A percentile compares a stretch with the other conserved stretches of the same genome.
Conservation (phyloP, 1,140 invertebrate species). For the Tenebrio molitor region DNA sequence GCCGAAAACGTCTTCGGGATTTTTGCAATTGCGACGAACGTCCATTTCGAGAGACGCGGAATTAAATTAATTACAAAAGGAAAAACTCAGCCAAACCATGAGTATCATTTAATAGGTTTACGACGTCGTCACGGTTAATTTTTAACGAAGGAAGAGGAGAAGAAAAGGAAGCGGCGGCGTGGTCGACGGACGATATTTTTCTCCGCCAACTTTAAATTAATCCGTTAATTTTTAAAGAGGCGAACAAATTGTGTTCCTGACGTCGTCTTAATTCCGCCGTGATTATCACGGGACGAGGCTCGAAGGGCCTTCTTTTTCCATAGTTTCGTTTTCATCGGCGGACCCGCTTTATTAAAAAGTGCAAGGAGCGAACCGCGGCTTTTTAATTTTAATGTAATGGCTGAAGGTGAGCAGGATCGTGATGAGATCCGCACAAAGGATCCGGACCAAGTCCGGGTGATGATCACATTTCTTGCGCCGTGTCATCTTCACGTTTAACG, state of each 20-base stretch:
- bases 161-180: not conserved
- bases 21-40: too few relatives aligned
- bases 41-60: not conserved
- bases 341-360: not conserved
- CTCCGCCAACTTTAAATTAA: slow-evolving; percentile 25
- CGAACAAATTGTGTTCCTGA: slow-evolving; percentile 17
- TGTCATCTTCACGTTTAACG: slow-evolving; percentile 4
- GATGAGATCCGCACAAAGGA: slow-evolving; percentile 2
- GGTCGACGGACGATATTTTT: not conserved
- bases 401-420: slow-evolving; percentile 4
- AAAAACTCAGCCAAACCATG: not conserved
- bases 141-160: not conserved
- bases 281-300: not conserved
- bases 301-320: not conserved
- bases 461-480: slow-evolving; percentile 1
- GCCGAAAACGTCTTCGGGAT: too few relatives aligned
- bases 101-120: not conserved
- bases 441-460: slow-evolving; percentile 1
- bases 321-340: too few relatives aligned
- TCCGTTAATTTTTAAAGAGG: slow-evolving; percentile 29
- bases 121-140: not conserved
- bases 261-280: slow-evolving; percentile 13
- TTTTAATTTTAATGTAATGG: not conserved
- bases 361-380: not conserved
- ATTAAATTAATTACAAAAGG: not conserved